A percentile compares a stretch with the other conserved stretches of the same genome.
Evolutionary conservation across 2,888 invertebrate genomes (phyloP).

Genomic region (Caradrina kadenii): DNA sequence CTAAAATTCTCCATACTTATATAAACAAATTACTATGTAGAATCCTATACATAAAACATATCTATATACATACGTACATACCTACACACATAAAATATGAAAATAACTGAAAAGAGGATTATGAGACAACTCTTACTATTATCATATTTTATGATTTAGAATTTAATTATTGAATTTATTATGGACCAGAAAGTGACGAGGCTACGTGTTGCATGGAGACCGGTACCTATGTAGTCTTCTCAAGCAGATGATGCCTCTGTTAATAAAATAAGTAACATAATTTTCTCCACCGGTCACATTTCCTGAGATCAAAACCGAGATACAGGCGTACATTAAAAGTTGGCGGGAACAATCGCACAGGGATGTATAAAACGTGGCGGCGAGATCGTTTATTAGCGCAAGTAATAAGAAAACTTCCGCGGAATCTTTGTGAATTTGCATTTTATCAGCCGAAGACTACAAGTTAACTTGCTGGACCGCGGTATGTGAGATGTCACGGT

Average conservation of each 20-base stretch:
- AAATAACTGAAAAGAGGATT: no score
- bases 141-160: no score
- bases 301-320: conserved; percentile 49
- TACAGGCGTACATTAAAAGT: conserved; percentile 51
- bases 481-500: conserved; percentile 43
- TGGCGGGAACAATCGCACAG: conserved; percentile 54
- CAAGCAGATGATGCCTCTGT: conserved; percentile 1
- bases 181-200: no score
- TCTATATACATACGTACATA: no score
- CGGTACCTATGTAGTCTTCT: no score
- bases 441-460: conserved; percentile 88
- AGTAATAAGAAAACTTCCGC: conserved; percentile 89
- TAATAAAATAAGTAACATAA: conserved; percentile 32
- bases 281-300: conserved; percentile 32
- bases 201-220: no score
- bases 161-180: no score
- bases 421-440: conserved; percentile 87
- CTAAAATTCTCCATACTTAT: no score
- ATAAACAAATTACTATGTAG: no score
- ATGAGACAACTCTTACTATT: no score
- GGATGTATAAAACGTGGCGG: conserved; percentile 63
- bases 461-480: conserved; percentile 79
- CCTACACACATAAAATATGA: no score
- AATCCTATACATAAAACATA: no score
- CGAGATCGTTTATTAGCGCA: conserved; percentile 85